These are phyloP conservation scores for Empis stercorea DNA, from an alignment of 2,888 invertebrate genomes.

Conservation along the genomic window DNA sequence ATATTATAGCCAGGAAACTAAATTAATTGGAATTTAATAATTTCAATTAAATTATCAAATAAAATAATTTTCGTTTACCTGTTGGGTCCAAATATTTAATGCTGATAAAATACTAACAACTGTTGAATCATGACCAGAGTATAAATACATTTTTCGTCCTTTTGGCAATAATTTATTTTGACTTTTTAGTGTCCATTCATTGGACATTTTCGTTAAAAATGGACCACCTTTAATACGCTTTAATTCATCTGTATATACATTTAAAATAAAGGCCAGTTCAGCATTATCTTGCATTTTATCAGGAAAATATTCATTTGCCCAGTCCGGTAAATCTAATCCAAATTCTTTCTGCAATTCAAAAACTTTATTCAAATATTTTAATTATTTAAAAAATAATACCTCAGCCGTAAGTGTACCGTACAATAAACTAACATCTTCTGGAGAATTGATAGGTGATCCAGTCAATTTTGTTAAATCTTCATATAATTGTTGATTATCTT, in stretches of 20 bases:
- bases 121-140: constrained; percentile 62
- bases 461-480: constrained; percentile 40
- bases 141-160: constrained; percentile 46
- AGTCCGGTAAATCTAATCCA: constrained; percentile 45
- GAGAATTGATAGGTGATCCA: constrained; percentile 42
- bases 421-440: constrained; percentile 51
- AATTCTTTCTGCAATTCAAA: constrained; percentile 35
- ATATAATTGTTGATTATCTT: constrained; percentile 39
- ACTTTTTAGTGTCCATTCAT: constrained; percentile 45
- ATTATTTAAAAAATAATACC: constrained; percentile 34
- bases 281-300: constrained; percentile 42
- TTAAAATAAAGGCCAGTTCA: constrained; percentile 43
- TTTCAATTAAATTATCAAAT: neutral
- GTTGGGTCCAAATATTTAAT: constrained; percentile 50
- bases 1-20: constrained; percentile 47
- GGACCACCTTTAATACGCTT: constrained; percentile 50
- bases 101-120: constrained; percentile 50
- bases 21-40: neutral
- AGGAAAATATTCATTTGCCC: constrained; percentile 48
- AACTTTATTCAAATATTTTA: no score
- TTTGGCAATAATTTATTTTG: constrained; percentile 35
- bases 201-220: constrained; percentile 46
- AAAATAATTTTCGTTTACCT: constrained; percentile 18
- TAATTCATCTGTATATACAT: constrained; percentile 46
- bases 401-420: constrained; percentile 53